phyloP scores from a whole-genome alignment of 2,797 vertebrate genomes.

The Lepus oiostolus region DNA sequence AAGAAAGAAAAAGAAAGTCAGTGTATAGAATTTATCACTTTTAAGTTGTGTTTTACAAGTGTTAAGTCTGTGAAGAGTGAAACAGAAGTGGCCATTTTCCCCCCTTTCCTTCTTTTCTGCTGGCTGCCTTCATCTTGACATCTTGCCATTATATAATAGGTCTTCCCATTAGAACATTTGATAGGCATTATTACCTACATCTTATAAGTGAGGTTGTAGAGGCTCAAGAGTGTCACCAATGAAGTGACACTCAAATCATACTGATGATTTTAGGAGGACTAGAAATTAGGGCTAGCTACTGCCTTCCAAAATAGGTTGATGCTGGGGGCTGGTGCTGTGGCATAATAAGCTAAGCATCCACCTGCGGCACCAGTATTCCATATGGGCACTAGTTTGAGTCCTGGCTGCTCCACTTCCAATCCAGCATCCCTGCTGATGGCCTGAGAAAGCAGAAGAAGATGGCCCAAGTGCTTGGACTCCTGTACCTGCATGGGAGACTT shows the following conservation, averaged over 20 bases:
- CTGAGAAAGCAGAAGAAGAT: too few relatives aligned
- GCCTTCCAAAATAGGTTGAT: not conserved
- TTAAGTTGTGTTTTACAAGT: not conserved
- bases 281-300: not conserved
- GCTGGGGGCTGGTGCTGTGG: not conserved
- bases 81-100: not conserved
- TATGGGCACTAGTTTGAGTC: too few relatives aligned
- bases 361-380: too few relatives aligned
- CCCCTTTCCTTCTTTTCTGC: not conserved
- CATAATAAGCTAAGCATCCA: too few relatives aligned
- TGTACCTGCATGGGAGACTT: too few relatives aligned
- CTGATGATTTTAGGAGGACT: not conserved
- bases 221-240: not conserved
- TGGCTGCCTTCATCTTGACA: not conserved
- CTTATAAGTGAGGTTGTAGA: not conserved
- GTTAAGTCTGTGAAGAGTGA: not conserved
- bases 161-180: not conserved
- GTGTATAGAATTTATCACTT: not conserved
- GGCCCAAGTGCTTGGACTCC: too few relatives aligned
- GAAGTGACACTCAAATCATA: not conserved
- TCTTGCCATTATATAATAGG: not conserved
- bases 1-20: not conserved
- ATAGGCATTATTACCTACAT: not conserved
- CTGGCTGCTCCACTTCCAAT: too few relatives aligned
- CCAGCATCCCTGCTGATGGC: too few relatives aligned